Percentiles rank a stretch among this genome's conserved stretches.
These are phyloP conservation scores for Pyxicephalus adspersus DNA, from an alignment of 2,113 vertebrate genomes.

Conservation along the genomic window DNA sequence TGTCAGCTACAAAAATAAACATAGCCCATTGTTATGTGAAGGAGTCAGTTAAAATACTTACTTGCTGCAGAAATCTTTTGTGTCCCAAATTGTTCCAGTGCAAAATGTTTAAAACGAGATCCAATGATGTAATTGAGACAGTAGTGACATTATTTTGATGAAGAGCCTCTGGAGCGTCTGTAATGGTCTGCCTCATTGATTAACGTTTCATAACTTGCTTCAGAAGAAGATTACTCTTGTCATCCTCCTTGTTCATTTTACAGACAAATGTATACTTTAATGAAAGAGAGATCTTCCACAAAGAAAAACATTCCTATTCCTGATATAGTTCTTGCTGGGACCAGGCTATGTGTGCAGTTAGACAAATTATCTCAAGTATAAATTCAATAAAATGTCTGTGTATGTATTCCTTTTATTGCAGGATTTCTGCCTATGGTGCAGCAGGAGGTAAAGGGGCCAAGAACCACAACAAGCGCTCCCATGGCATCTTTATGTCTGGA, in stretches of 20 bases:
- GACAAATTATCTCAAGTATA: no score
- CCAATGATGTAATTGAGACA: constrained; percentile 22
- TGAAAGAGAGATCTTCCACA: background rate
- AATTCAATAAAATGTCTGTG: no score
- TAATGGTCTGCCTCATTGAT: background rate
- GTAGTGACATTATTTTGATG: constrained; percentile 10
- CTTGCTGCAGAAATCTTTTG: background rate
- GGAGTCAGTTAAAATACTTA: no score
- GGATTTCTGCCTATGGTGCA: constrained; percentile 89
- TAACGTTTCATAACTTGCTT: background rate
- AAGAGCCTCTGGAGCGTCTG: background rate
- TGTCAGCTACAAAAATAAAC: no score
- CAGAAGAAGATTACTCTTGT: background rate
- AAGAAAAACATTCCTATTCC: background rate
- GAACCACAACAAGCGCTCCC: constrained; percentile 87
- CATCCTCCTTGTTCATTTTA: background rate
- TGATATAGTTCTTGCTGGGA: no score
- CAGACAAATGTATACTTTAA: background rate
- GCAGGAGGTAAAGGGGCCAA: constrained; percentile 87
- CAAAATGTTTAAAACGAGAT: background rate
- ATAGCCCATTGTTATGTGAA: no score
- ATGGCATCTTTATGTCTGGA: constrained; percentile 85
- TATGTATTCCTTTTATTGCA: constrained; percentile 58
- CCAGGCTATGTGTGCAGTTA: no score
- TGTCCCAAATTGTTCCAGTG: background rate